Base-by-base conservation (phyloP, 2,888 invertebrate species). In the Monochamus alternatus region DNA sequence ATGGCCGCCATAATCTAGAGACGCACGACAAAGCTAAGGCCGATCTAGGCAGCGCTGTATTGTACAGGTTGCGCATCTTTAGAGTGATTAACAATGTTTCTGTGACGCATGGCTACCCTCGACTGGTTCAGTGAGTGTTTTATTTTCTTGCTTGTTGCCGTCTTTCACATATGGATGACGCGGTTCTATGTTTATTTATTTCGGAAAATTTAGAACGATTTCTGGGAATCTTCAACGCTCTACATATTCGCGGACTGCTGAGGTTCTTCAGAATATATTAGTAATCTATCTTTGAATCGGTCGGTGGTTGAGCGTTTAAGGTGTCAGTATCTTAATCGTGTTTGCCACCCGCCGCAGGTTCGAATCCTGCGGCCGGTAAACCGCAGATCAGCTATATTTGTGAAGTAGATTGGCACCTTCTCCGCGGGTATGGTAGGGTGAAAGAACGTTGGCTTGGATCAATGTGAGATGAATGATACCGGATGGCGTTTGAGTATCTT, bases 51-150 rank as follows among this genome's bases (percentile, higher is more conserved):
- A 74, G 74, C 67, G 70, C 69, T 71, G 80, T 75, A 78, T 55
- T 80, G 80, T 81, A 81, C 82, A 83, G 83, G 82, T 83, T 82
- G 80, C 79, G 79, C 80, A 81, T 83, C 81, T 81, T 78, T 78
- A 79, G 79, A 84, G 83, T 83, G 84, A 84, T 84, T 83, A 83
- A 83, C 84, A 83, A 84, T 83, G 84, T 84, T 84, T 80, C 80
- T 73, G 75, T 75, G 76, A 82, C 72, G 84, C 78, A 65, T 80
- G 74, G 83, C 73, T 80, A 80, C 84, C 77, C 84, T 80, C 80
- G 73, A 83, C 80, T 81, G 80, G 81, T 77, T 80, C 78, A 74
- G 78, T 78, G 84, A 84, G 81, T 84, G 82, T 82, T 82, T 83
- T 80, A 80, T 79, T 81, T 82, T 82, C 82, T 80, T 80, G 79